These are phyloP conservation scores for Gymnarchus niloticus DNA, from an alignment of 2,113 vertebrate genomes.

Conservation along the genomic window DNA sequence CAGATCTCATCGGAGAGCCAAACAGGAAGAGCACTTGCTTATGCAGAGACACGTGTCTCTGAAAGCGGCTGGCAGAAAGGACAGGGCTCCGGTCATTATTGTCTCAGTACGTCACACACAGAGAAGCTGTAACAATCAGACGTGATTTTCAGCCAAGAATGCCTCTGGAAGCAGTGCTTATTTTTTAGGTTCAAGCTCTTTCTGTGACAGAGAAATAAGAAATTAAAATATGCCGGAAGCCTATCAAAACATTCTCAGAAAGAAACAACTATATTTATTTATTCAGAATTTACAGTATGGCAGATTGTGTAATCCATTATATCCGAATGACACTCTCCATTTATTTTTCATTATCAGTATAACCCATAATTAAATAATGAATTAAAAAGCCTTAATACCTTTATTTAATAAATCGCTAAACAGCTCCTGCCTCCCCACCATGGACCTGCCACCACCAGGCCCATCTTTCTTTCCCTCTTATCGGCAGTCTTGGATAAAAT, in stretches of 20 bases:
- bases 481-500: not conserved
- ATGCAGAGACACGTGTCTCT: conserved; percentile 51
- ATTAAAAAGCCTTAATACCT: not conserved
- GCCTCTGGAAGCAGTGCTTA: conserved; percentile 3
- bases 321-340: not conserved
- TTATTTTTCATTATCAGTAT: not conserved
- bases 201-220: not conserved
- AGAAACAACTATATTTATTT: not conserved
- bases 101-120: not conserved
- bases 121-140: conserved; percentile 3
- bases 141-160: not conserved
- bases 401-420: not conserved
- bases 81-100: conserved; percentile 7
- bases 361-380: not conserved
- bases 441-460: not conserved
- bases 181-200: not conserved
- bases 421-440: not conserved
- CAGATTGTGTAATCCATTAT: not conserved
- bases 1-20: conserved; percentile 51
- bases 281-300: not conserved
- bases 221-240: not conserved
- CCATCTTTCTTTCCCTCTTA: not conserved
- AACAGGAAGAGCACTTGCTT: conserved; percentile 31
- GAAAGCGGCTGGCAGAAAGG: not conserved
- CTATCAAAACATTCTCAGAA: not conserved